phyloP scores from a whole-genome alignment of 2,797 vertebrate genomes.

The Enteromius trimaculatus region DNA sequence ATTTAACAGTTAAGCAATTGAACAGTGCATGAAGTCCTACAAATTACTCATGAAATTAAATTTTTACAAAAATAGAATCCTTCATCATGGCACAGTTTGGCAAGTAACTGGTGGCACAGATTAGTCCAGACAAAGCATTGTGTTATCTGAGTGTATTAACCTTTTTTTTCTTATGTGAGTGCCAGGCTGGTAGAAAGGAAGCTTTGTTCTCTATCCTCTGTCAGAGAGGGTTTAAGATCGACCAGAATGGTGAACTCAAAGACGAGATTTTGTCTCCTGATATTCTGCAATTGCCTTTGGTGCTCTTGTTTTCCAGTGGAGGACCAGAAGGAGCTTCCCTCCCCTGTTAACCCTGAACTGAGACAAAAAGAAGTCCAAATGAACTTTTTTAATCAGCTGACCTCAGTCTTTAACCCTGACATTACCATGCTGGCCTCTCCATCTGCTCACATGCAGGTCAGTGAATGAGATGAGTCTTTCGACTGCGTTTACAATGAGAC shows the following conservation, averaged over 20 bases:
- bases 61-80: neutral
- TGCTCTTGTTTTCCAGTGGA: slow-evolving; percentile 81
- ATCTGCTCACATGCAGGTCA: slow-evolving; percentile 82
- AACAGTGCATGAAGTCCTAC: neutral
- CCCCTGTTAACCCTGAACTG: slow-evolving; percentile 91
- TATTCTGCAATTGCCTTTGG: neutral
- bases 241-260: slow-evolving; percentile 19
- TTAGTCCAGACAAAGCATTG: slow-evolving; percentile 36
- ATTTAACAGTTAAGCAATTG: neutral
- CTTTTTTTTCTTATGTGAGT: slow-evolving; percentile 1
- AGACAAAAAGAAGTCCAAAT: slow-evolving; percentile 98
- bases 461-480: slow-evolving; percentile 1
- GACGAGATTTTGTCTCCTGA: slow-evolving; percentile 32
- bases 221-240: slow-evolving; percentile 35
- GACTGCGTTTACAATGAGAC: slow-evolving; percentile 13
- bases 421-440: slow-evolving; percentile 80
- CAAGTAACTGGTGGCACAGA: neutral
- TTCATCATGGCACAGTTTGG: neutral
- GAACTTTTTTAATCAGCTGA: slow-evolving; percentile 98
- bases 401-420: slow-evolving; percentile 96
- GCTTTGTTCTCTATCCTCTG: slow-evolving; percentile 46
- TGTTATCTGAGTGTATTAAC: slow-evolving; percentile 25
- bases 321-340: slow-evolving; percentile 94
- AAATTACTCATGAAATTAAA: neutral
- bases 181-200: slow-evolving; percentile 23